Conservation (phyloP, 2,888 invertebrate species). For the Sericinus montela region DNA sequence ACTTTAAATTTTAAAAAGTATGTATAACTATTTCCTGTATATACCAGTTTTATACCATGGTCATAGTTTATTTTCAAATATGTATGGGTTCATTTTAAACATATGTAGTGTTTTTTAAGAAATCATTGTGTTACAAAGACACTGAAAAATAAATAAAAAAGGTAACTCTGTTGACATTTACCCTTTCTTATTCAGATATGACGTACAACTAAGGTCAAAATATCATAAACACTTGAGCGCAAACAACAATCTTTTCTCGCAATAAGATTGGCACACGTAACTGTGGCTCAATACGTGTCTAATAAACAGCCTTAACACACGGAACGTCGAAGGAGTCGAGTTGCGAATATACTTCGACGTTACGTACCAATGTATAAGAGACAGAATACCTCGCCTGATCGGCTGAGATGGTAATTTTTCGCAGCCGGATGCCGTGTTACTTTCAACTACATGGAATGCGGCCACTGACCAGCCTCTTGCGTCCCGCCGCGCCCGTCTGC, state of each 20-base stretch:
- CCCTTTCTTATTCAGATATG: too few species aligned
- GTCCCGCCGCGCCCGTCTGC: constrained; percentile 50
- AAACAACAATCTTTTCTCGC: neutral
- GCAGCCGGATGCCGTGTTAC: constrained; percentile 74
- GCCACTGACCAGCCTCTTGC: constrained; percentile 68
- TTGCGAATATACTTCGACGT: neutral
- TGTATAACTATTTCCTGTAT: too few species aligned
- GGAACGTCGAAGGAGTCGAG: neutral
- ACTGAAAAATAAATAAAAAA: too few species aligned
- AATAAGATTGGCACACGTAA: neutral
- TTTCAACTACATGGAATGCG: constrained; percentile 76
- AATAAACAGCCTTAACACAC: neutral
- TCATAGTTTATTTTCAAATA: too few species aligned
- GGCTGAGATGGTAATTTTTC: constrained; percentile 61
- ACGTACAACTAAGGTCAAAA: neutral
- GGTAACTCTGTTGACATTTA: too few species aligned
- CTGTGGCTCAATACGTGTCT: neutral
- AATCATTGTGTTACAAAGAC: too few species aligned
- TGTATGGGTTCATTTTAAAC: too few species aligned
- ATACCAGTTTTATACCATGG: too few species aligned
- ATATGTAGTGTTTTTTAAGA: too few species aligned
- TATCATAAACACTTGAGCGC: neutral
- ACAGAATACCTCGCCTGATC: constrained; percentile 35
- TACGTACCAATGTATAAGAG: constrained; percentile 29
- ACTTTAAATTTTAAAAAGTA: too few species aligned